A percentile compares a stretch with the other conserved stretches of the same genome.
Conservation (phyloP, 2,113 vertebrate species). For the Ondatra zibethicus region DNA sequence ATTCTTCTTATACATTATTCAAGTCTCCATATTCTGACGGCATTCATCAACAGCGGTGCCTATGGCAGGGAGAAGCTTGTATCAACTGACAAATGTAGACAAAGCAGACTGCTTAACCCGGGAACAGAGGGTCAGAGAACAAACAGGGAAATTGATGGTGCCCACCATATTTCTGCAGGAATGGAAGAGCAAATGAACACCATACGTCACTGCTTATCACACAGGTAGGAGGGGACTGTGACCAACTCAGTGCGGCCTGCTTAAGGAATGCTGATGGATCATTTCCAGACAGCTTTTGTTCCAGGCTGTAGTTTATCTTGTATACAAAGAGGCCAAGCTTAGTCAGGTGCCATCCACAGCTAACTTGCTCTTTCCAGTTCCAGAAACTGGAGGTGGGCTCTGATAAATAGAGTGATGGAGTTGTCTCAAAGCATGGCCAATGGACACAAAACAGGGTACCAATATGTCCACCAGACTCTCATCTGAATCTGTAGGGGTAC, state of each 20-base stretch:
- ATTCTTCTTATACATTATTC: slow-evolving; percentile 90
- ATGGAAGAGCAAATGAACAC: slow-evolving; percentile 84
- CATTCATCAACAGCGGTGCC: slow-evolving; percentile 86
- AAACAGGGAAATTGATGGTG: slow-evolving; percentile 89
- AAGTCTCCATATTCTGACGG: slow-evolving; percentile 85
- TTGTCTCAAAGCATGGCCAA: not conserved
- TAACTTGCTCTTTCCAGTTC: accelerated
- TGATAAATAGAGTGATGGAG: not conserved
- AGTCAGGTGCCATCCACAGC: slow-evolving; percentile 28
- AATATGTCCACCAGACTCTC: not conserved
- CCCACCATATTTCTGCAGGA: slow-evolving; percentile 85
- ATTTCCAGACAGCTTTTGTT: slow-evolving; percentile 82
- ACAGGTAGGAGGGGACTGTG: slow-evolving; percentile 81
- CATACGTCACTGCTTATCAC: slow-evolving; percentile 86
- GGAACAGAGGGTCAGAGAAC: slow-evolving; percentile 88
- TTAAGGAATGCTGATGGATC: slow-evolving; percentile 85
- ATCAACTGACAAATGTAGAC: slow-evolving; percentile 89
- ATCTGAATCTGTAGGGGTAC: not conserved
- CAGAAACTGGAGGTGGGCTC: not conserved
- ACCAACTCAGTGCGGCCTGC: slow-evolving; percentile 80
- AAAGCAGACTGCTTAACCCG: slow-evolving; percentile 88
- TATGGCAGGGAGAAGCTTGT: slow-evolving; percentile 86
- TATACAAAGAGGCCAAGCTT: slow-evolving; percentile 71
- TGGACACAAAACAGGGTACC: accelerated
- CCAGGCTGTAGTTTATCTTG: slow-evolving; percentile 81